phyloP scores from a whole-genome alignment of 2,113 vertebrate species.

The Oncorhynchus keta region DNA sequence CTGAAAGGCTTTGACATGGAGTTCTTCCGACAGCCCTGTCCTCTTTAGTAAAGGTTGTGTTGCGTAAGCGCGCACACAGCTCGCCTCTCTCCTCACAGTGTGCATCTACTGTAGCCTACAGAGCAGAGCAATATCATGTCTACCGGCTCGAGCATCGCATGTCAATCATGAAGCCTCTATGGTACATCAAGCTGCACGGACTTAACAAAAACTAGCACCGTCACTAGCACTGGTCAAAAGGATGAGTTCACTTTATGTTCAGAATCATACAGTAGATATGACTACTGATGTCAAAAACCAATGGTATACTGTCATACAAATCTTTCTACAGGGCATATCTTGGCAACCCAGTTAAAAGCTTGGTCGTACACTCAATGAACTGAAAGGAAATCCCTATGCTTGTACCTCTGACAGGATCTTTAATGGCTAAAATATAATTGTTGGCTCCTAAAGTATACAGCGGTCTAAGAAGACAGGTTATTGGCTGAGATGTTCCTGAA shows the following conservation, averaged over 20 bases:
- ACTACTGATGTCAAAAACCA: no score
- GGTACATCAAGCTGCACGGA: not conserved
- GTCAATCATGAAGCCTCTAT: not conserved
- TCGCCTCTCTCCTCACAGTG: not conserved
- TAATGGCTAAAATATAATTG: not conserved
- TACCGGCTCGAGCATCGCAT: not conserved
- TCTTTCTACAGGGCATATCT: no score
- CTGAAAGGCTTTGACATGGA: conserved; percentile 30
- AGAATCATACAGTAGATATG: no score
- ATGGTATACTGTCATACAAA: no score
- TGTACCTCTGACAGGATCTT: not conserved
- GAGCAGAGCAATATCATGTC: not conserved
- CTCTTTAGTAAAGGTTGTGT: conserved; percentile 29
- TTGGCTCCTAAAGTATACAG: not conserved
- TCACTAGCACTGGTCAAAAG: not conserved
- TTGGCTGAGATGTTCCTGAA: not conserved
- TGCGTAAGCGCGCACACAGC: conserved; percentile 4
- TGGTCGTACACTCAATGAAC: no score
- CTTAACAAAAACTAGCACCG: not conserved
- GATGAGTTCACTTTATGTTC: no score
- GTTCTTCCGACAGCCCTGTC: conserved; percentile 36
- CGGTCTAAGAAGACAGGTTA: not conserved
- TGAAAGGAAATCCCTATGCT: not conserved
- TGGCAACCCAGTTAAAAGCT: no score
- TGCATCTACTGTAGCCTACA: not conserved